Percentiles rank a stretch among this genome's conserved stretches.
These are phyloP conservation scores for Halichoeres trimaculatus DNA, from an alignment of 2,113 vertebrate genomes.

Conservation along the genomic window DNA sequence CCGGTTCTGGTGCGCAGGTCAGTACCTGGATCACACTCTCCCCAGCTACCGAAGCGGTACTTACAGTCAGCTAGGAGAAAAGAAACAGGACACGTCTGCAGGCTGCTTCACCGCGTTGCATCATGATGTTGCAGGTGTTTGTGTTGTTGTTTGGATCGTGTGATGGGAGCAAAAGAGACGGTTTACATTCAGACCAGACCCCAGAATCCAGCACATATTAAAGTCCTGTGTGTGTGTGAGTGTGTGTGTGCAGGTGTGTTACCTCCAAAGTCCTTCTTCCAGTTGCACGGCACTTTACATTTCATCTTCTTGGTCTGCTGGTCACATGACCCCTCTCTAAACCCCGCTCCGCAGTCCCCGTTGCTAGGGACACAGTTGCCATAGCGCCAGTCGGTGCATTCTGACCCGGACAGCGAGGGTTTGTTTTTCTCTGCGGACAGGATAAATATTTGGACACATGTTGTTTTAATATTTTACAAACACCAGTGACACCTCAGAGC, in stretches of 20 bases:
- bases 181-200: too few species aligned
- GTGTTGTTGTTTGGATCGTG: not conserved
- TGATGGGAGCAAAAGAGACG: too few species aligned
- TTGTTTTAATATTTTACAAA: not conserved
- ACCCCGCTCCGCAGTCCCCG: conserved; percentile 88
- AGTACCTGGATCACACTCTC: conserved; percentile 85
- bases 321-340: conserved; percentile 87
- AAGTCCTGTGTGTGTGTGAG: not conserved
- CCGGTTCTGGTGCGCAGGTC: conserved; percentile 85
- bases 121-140: conserved; percentile 11
- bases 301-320: conserved; percentile 88
- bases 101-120: conserved; percentile 14
- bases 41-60: conserved; percentile 93
- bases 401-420: conserved; percentile 80
- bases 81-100: not conserved
- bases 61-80: conserved; percentile 88
- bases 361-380: conserved; percentile 89
- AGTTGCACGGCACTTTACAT: conserved; percentile 93
- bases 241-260: conserved; percentile 23
- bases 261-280: conserved; percentile 95
- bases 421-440: conserved; percentile 81
- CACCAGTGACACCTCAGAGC: not conserved
- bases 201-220: not conserved
- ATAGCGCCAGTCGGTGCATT: conserved; percentile 89
- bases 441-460: conserved; percentile 4